phyloP scores from a whole-genome alignment of 2,797 vertebrate species.

The Peromyscus eremicus region DNA sequence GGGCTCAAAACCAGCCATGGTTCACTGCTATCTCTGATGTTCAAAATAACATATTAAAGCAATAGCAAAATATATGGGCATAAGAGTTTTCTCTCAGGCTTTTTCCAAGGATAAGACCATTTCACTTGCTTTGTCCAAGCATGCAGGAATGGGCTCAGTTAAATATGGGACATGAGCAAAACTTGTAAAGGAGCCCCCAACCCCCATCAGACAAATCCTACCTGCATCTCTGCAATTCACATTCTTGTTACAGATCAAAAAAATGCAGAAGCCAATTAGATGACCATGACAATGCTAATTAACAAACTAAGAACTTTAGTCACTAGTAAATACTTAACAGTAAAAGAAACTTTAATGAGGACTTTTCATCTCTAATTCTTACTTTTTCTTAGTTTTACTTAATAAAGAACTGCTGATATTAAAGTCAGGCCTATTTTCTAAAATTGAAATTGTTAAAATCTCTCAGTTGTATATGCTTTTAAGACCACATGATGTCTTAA shows the following conservation, averaged over 20 bases:
- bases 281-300: neutral
- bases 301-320: neutral
- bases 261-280: neutral
- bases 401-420: neutral
- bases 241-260: neutral
- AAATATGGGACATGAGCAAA: neutral
- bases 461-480: neutral
- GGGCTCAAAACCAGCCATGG: neutral
- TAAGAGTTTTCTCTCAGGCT: neutral
- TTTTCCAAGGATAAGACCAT: neutral
- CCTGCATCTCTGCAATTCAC: neutral
- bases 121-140: conserved; percentile 11
- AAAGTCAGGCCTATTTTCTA: neutral
- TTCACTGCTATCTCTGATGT: neutral
- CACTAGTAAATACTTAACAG: neutral
- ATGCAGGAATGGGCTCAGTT: neutral
- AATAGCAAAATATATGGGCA: neutral
- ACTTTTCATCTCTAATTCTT: conserved; percentile 6
- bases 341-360: neutral
- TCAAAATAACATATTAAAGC: neutral
- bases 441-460: neutral
- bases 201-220: neutral
- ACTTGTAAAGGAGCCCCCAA: neutral
- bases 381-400: neutral
- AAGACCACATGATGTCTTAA: neutral